Evolutionary conservation across 2,113 vertebrate genomes (phyloP).

Genomic region (Colius striatus): DNA sequence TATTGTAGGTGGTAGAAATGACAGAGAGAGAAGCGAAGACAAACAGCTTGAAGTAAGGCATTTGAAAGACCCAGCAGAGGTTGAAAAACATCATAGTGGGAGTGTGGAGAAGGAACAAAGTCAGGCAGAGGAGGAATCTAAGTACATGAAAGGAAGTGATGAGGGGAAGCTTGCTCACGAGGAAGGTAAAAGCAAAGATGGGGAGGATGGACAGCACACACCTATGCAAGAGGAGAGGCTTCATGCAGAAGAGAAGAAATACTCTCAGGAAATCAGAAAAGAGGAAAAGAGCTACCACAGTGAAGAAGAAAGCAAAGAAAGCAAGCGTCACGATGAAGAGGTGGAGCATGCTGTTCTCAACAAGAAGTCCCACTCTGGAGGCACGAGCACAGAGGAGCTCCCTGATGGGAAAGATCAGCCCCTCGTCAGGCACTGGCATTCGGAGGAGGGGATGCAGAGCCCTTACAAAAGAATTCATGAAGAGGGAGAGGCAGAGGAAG

Average conservation of each 20-base stretch:
- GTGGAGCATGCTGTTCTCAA: not conserved
- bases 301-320: slow-evolving; percentile 51
- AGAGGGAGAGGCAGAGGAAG: slow-evolving; percentile 20
- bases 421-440: not conserved
- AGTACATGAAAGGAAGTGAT: slow-evolving; percentile 53
- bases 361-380: slow-evolving; percentile 29
- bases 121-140: slow-evolving; percentile 60
- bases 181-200: slow-evolving; percentile 48
- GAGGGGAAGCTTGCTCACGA: slow-evolving; percentile 57
- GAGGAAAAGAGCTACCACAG: slow-evolving; percentile 30
- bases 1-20: slow-evolving; percentile 79
- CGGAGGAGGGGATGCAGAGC: slow-evolving; percentile 62
- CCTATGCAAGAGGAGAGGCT: not conserved
- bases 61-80: slow-evolving; percentile 64
- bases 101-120: slow-evolving; percentile 55
- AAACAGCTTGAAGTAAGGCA: slow-evolving; percentile 64
- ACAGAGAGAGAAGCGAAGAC: slow-evolving; percentile 58
- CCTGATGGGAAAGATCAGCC: not conserved
- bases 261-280: not conserved
- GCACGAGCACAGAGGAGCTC: slow-evolving; percentile 1
- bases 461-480: slow-evolving; percentile 34
- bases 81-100: slow-evolving; percentile 34
- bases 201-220: not conserved
- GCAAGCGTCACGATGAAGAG: not conserved
- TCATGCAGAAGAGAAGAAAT: slow-evolving; percentile 30